phyloP scores from a whole-genome alignment of 2,113 vertebrate species.

The Ammospiza nelsoni region DNA sequence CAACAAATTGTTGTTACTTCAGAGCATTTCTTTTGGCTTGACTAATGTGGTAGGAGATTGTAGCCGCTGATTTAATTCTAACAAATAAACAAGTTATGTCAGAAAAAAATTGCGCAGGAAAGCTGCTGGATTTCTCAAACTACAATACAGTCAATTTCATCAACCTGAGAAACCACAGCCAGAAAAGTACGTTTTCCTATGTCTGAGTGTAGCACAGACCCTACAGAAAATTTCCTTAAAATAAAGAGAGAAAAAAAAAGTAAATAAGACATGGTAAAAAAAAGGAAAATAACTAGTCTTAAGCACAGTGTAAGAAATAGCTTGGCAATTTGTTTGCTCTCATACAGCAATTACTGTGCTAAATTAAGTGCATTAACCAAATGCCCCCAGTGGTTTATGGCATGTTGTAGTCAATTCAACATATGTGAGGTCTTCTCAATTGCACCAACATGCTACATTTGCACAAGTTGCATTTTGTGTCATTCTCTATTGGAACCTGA shows the following conservation, averaged over 20 bases:
- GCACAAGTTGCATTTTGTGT: neutral
- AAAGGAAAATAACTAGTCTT: neutral
- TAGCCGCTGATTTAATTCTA: neutral
- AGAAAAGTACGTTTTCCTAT: neutral
- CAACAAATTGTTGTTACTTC: neutral
- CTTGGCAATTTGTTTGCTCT: constrained; percentile 23
- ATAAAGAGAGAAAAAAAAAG: neutral
- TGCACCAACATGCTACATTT: constrained; percentile 16
- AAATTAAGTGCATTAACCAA: constrained; percentile 52
- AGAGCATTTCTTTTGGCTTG: neutral
- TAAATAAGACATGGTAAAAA: neutral
- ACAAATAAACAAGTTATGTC: neutral
- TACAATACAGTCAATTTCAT: neutral
- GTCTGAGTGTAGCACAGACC: neutral
- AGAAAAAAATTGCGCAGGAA: neutral
- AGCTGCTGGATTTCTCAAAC: neutral
- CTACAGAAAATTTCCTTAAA: neutral
- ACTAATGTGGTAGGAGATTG: neutral
- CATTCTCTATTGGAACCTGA: constrained; percentile 1
- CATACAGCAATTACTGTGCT: constrained; percentile 32
- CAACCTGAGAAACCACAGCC: neutral
- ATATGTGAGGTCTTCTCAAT: constrained; percentile 51
- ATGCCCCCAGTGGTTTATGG: constrained; percentile 8
- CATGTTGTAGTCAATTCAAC: constrained; percentile 22
- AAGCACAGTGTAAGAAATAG: constrained; percentile 3